These are phyloP conservation scores for Mormyrops boulengeri DNA, from an alignment of 2,797 vertebrate species.

Conservation along the genomic window DNA sequence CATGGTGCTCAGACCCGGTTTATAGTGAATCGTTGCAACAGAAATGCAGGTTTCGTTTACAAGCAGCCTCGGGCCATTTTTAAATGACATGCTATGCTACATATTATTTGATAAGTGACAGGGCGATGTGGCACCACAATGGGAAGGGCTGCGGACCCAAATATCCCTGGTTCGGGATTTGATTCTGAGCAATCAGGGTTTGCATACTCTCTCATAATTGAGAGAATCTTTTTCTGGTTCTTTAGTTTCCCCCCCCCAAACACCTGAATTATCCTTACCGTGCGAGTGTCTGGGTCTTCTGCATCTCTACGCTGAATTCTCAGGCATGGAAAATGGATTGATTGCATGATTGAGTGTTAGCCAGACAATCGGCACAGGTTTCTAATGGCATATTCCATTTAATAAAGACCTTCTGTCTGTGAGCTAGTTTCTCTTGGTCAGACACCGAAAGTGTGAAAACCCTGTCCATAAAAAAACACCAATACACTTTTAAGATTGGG, in stretches of 20 bases:
- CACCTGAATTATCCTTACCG: not conserved
- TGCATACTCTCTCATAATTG: not conserved
- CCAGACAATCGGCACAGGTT: not conserved
- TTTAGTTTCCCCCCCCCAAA: not conserved
- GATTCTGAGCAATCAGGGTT: not conserved
- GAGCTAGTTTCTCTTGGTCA: not conserved
- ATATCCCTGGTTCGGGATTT: not conserved
- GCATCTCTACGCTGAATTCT: not conserved
- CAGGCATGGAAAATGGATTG: not conserved
- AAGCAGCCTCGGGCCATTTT: not conserved
- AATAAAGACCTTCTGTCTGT: conserved; percentile 15
- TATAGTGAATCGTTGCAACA: not conserved
- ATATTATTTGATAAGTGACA: not conserved
- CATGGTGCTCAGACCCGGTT: not conserved
- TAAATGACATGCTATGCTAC: not conserved
- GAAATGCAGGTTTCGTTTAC: not conserved
- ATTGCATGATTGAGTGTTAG: not conserved
- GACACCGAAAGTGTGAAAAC: not conserved
- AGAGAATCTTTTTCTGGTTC: not conserved
- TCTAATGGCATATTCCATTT: conserved; percentile 13
- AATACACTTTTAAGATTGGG: conserved; percentile 12
- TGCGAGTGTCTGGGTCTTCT: not conserved
- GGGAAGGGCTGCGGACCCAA: not conserved
- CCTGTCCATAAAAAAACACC: not conserved
- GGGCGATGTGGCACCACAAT: not conserved